Evolutionary conservation across 2,888 invertebrate species (phyloP), one percentile per base, ranked within the genome.

Genomic region (Iphiclides podalirius): DNA sequence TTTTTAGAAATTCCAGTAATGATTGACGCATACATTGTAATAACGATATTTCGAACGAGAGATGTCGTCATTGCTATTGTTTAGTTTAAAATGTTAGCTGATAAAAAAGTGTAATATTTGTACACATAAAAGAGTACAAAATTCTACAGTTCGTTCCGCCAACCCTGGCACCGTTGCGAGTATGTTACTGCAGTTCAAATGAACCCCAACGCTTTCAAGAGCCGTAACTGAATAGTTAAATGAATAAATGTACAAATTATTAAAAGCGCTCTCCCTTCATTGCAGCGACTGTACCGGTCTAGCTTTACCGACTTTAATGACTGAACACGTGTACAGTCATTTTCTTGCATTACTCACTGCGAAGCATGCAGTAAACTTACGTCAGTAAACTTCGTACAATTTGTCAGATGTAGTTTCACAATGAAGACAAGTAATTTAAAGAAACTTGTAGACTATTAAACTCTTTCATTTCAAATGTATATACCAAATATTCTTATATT

Each of bases 181-280:
- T 31, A 31, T 31, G 31, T 31, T 31, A 45, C 15, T 45, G 45
- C 45, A 45, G 45, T 38, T 31, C 28, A 26, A 45, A 42, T 42
- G 44, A 16, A 28, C 37, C 44, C 43, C 16, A 11, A 26, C 8
- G 15, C 23, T 14, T 16, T 15, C 16, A 26, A 28, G 17, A 12
- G 43, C 16, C 33, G 33, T 31, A 20, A 16, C 44, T 28, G 37
- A 45, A 35, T 45, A 45, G 31, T 45, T 45, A 37, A 45, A 45
- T 38, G 45, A 45, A 38, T 45, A 45, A 45, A 37, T 45, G 37
- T 45, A 38, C 37, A 45, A 45, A 38, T 45, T 45, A 45, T 45
- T 45, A 45, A 43, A 45, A 37, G 13, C 31, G 37, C 16, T 7
- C 41, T 33, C 31, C 11, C 31, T 11, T 41, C 31, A 41, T 41